These are phyloP conservation scores for Pristionchus mayeri DNA, from an alignment of 2,888 invertebrate genomes.

Conservation along the genomic window DNA sequence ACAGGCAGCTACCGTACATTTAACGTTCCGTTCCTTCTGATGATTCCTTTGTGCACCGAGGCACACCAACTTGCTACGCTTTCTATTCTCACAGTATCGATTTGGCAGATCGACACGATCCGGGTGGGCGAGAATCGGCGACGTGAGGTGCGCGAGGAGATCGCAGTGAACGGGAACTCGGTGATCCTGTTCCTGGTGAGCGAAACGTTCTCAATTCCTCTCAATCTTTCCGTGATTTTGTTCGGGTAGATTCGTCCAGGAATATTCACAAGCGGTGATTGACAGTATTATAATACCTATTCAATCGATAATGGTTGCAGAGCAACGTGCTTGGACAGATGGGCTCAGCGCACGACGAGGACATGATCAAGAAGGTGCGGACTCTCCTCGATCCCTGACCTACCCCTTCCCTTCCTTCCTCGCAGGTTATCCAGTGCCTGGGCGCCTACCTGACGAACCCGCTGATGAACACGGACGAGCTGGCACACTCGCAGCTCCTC, in stretches of 20 bases:
- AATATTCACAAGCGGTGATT: too few species aligned
- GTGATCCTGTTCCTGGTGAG: constrained; percentile 86
- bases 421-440: constrained; percentile 81
- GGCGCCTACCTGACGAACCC: constrained; percentile 92
- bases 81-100: too few species aligned
- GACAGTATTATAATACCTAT: too few species aligned
- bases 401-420: too few species aligned
- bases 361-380: constrained; percentile 49
- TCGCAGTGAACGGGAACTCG: constrained; percentile 85
- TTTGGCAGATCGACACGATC: constrained; percentile 45
- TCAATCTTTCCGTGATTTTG: too few species aligned
- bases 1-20: too few species aligned
- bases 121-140: constrained; percentile 90
- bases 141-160: constrained; percentile 87
- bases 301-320: constrained; percentile 25
- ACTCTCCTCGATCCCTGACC: too few species aligned
- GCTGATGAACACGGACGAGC: constrained; percentile 85
- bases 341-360: constrained; percentile 35
- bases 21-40: too few species aligned
- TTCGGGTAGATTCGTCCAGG: neutral
- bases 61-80: too few species aligned
- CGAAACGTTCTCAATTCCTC: neutral
- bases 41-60: too few species aligned
- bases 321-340: constrained; percentile 30
- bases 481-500: constrained; percentile 79